Conservation (phyloP, 2,888 invertebrate genomes). For the Zaprionus obscuricornis region DNA sequence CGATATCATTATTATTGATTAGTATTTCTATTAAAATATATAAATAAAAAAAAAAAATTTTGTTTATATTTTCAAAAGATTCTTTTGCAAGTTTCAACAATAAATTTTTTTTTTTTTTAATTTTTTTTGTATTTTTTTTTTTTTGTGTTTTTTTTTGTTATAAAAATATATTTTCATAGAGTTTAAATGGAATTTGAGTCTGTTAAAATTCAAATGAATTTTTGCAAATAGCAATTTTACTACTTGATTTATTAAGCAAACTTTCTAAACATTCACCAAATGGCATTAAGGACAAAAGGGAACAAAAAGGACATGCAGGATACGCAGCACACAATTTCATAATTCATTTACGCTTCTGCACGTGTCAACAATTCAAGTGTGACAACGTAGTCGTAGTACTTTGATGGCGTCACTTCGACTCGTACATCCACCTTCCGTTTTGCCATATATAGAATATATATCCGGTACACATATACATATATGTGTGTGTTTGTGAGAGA, state of each 20-base stretch:
- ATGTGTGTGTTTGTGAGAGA: neutral
- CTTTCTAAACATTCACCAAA: conserved; percentile 1
- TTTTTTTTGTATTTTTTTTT: too few species aligned
- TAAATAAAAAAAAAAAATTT: too few species aligned
- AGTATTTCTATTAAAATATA: too few species aligned
- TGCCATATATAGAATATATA: conserved; percentile 46
- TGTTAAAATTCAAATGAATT: conserved; percentile 3
- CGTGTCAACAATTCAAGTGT: conserved; percentile 67
- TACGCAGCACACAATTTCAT: conserved; percentile 32
- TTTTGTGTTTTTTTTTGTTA: too few species aligned
- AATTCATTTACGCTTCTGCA: conserved; percentile 65
- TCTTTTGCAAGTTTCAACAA: too few species aligned
- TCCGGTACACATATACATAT: conserved; percentile 21
- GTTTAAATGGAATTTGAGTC: too few species aligned
- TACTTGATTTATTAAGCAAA: conserved; percentile 51
- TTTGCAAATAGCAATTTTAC: conserved; percentile 25
- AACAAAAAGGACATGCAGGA: neutral
- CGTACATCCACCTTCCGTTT: conserved; percentile 52
- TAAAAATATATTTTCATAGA: too few species aligned
- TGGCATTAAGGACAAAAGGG: conserved; percentile 14
- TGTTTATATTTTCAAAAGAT: too few species aligned
- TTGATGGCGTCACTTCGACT: conserved; percentile 32
- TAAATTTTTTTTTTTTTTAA: too few species aligned
- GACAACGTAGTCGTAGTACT: conserved; percentile 56
- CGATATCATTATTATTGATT: too few species aligned